Percentiles rank a stretch among this genome's conserved stretches.
Evolutionary conservation across 2,888 invertebrate species (phyloP).

Genomic region (Ctena decussata): DNA sequence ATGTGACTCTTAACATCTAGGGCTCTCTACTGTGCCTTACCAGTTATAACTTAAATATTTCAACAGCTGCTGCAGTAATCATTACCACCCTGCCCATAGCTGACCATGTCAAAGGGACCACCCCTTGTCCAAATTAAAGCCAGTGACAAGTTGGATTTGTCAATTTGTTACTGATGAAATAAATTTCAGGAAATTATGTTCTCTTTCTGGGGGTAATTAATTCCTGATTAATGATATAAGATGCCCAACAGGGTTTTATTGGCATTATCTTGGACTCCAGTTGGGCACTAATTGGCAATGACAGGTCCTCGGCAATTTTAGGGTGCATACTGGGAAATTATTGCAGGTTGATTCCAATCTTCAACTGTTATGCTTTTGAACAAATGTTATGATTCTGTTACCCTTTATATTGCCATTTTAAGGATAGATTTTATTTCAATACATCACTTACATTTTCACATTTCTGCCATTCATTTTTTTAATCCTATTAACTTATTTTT

Average conservation of each 20-base stretch:
- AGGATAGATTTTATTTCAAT: too few species aligned
- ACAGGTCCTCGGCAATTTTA: constrained; percentile 32
- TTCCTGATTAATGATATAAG: constrained; percentile 9
- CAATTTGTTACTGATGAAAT: not conserved
- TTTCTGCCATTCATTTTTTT: too few species aligned
- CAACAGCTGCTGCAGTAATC: too few species aligned
- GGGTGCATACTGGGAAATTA: not conserved
- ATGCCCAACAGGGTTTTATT: constrained; percentile 51
- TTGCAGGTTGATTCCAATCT: not conserved
- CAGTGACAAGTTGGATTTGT: not conserved
- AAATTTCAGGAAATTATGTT: not conserved
- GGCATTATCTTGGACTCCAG: constrained; percentile 47
- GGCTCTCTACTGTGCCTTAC: too few species aligned
- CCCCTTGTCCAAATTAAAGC: not conserved
- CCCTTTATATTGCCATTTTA: too few species aligned
- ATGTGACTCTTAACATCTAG: too few species aligned
- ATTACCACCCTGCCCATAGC: not conserved
- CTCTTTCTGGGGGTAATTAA: constrained; percentile 12
- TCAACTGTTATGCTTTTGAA: not conserved
- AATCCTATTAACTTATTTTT: too few species aligned
- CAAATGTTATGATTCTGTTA: too few species aligned
- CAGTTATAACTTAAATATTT: too few species aligned
- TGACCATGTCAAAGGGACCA: not conserved
- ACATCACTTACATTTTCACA: too few species aligned
- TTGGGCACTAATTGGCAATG: constrained; percentile 63